Evolutionary conservation across 2,888 invertebrate species (phyloP).

Genomic region (Lasioglossum zephyrum): DNA sequence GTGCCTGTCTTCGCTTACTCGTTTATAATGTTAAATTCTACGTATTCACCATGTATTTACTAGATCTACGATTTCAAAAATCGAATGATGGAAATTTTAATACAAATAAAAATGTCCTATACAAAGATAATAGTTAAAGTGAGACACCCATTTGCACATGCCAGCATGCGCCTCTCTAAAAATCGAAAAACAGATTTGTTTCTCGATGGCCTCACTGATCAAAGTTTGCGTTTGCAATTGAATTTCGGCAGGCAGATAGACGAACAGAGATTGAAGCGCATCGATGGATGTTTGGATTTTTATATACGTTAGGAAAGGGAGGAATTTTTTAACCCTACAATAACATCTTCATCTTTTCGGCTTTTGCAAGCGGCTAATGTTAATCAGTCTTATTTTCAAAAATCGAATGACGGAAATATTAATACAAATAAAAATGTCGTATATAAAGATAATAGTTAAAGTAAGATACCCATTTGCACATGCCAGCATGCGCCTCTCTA

Average conservation of each 20-base stretch:
- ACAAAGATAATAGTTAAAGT: neutral
- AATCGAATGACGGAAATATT: neutral
- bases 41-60: too few species aligned
- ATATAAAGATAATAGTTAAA: neutral
- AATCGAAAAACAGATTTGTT: neutral
- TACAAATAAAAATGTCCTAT: neutral
- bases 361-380: too few species aligned
- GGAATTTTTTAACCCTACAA: too few species aligned
- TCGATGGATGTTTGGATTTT: too few species aligned
- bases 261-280: neutral
- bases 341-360: too few species aligned
- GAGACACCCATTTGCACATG: too few species aligned
- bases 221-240: neutral
- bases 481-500: too few species aligned
- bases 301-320: too few species aligned
- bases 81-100: neutral
- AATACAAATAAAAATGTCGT: neutral
- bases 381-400: too few species aligned
- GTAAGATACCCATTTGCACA: too few species aligned
- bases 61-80: too few species aligned
- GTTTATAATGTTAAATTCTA: slow-evolving; percentile 28
- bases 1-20: slow-evolving; percentile 8
- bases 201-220: neutral
- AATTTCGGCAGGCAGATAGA: neutral
- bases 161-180: too few species aligned